Evolutionary conservation across 2,113 vertebrate genomes (phyloP), one percentile per base, ranked within the genome.

Genomic region (Periophthalmodon schlosseri): DNA sequence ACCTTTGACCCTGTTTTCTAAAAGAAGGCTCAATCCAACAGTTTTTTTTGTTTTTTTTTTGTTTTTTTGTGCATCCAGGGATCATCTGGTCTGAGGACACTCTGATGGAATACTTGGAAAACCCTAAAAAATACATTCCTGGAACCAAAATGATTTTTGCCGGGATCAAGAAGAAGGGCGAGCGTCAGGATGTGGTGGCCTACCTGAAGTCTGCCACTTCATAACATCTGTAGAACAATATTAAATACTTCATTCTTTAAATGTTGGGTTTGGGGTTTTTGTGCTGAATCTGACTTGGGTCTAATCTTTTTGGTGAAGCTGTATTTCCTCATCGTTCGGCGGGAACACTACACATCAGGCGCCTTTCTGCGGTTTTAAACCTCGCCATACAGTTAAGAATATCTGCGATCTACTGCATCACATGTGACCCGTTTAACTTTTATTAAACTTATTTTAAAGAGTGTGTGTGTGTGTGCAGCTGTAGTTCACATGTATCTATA

Each of bases 91-190:
- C 24, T 52, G 94, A 96, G 20, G 90, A 72, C 12, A 96, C 94
- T 74, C 76, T 96, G 74, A 92, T 90, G 85, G 93, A 95, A 77
- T 96, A 96, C 92, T 93, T 98, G 92, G 95, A 97, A 83, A 96
- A 97, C 78, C 94, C 95, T 36, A 96, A 96, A 92, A 97, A 97
- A 88, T 96, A 95, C 86, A 96, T 96, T 87, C 94, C 94, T 68
- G 94, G 93, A 86, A 97, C 93, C 75, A 96, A 97, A 90, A 96
- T 94, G 84, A 87, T 95, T 83, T 98, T 97, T 77, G 93, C 93
- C 74, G 94, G 95, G 73, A 95, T 96, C 91, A 96, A 95, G 88
- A 97, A 96, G 94, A 95, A 96, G 89, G 94, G 86, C 6, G 95
- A 97, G 79, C 95, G 94, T 73, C 61, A 80, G 73, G 94, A 96